Base-by-base conservation (phyloP, 2,797 vertebrate species). In the Enoplosus armatus region DNA sequence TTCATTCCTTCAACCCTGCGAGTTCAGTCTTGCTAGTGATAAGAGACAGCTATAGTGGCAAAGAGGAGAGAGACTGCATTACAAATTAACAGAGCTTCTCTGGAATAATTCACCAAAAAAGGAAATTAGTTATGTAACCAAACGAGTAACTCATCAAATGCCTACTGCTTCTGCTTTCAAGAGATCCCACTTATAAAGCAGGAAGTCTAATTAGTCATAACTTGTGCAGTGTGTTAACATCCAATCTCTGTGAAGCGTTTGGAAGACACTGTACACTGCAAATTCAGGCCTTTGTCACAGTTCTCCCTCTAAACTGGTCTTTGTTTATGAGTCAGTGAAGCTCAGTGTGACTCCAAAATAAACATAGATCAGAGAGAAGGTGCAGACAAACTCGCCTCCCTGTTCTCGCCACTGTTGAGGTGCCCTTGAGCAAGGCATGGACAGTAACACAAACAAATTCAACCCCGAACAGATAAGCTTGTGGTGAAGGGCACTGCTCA, bases 161-260 rank as follows among this genome's bases (percentile, higher is more conserved):
- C 5, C 47, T 5, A 50, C 29, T 22, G 15, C 15, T 66, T 29
- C 43, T 29, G 16, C 63, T 64, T 75, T 71, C n/a, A 33, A 59
- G n/a, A 58, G 1, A 66, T 60, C 60, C 63, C 59, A 74, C 37
- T 22, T 41, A 15, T 15, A 24, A 22, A 41, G 29, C 31, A 35
- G 51, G 33, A 67, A 55, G 51, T 59, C 41, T 68, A 61, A 80
- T 37, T 59, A 75, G 47, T 83, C 71, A 48, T 33, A 67, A 60
- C 15, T 14, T 24, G 56, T 51, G 8, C 48, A 26, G 29, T 24
- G 31, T n/a, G 64, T 18, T 33, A 53, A 55, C 14, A 51, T 59
- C 39, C 15, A 60, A 69, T 63, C 26, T 39, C 58, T 60, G 61
- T n/a, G 14, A 75, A 54, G 51, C 6, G 6, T 26, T 50, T 47